Base-by-base conservation (phyloP, 2,113 vertebrate genomes). In the Mesembrinibis cayennensis region DNA sequence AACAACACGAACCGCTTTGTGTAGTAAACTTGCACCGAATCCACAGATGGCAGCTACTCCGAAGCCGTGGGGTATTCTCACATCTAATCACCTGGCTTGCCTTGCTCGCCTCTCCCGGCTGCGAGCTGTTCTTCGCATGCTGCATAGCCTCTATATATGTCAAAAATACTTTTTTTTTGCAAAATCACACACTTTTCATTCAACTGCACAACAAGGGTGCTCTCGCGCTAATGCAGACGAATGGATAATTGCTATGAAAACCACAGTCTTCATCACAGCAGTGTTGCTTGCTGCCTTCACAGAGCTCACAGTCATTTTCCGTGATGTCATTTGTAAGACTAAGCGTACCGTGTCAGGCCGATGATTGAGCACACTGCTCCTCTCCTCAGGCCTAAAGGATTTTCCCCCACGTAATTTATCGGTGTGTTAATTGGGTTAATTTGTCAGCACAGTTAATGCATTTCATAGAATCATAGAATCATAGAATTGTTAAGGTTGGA, bases 141-240 rank as follows among this genome's bases (percentile, higher is more conserved):
- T 10, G 47, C 4, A 0, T 2, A 27, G 26, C 34, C 49, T 53
- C 49, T 25, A 9, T 0, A 1, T 1, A 10, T 0, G 6, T 14
- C 30, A 44, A 21, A 69, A 82, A 6, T 2, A 1, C 10, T 40
- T 8, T 40, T 8, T 18, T 38, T 69, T 44, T 38, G 29, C 42
- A 67, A 56, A 89, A 49, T 44, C 66, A 26, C 6, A 6, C 2
- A 2, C 30, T 40, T 72, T 27, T 65, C 44, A 5, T 32, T 16
- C 38, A 47, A 5, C 69, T n/a, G 27, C 49, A 22, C 52, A 50
- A 11, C 13, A 17, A 8, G 13, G n/a, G 44, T 55, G 21, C 16
- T 65, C 10, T 49, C 6, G 1, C 11, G 1, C 14, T 79, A 42
- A 42, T 38, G 38, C 8, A 38, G 26, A 5, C 26, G 9, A 4